A percentile compares a stretch with the other conserved stretches of the same genome.
These are phyloP conservation scores for Psammodynastes pulverulentus DNA, from an alignment of 2,113 vertebrate genomes.

Conservation along the genomic window DNA sequence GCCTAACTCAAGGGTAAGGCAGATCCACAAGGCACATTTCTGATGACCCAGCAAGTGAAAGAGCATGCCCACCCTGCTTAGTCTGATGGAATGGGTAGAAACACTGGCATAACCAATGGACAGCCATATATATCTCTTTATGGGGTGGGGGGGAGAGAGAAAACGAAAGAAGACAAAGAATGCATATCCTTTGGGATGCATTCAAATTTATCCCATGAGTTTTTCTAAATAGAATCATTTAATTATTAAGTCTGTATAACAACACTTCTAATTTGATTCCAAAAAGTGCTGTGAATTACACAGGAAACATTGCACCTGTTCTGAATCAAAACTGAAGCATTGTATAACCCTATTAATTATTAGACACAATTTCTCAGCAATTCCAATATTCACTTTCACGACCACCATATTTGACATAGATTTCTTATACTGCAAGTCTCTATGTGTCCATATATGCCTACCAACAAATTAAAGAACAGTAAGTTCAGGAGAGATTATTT, in stretches of 20 bases:
- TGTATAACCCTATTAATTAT: neutral
- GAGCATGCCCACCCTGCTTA: neutral
- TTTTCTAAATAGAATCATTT: neutral
- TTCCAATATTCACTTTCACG: neutral
- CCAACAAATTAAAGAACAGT: neutral
- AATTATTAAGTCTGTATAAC: neutral
- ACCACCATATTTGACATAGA: neutral
- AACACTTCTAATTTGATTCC: neutral
- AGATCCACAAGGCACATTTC: neutral
- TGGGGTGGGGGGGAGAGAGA: accelerated
- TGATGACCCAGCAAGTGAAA: neutral
- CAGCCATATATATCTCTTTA: neutral
- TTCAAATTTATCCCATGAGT: neutral
- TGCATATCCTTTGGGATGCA: neutral
- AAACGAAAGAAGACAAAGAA: neutral
- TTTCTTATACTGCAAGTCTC: neutral
- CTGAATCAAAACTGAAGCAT: neutral
- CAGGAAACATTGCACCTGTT: neutral
- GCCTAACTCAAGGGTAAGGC: neutral
- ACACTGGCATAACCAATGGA: neutral
- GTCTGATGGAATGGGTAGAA: neutral
- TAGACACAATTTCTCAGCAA: neutral
- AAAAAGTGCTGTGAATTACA: neutral
- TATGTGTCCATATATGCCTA: neutral
- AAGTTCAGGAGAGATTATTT: neutral